A percentile compares a stretch with the other conserved stretches of the same genome.
phyloP scores from a whole-genome alignment of 2,888 invertebrate genomes.

The Stenotaenia linearis region DNA sequence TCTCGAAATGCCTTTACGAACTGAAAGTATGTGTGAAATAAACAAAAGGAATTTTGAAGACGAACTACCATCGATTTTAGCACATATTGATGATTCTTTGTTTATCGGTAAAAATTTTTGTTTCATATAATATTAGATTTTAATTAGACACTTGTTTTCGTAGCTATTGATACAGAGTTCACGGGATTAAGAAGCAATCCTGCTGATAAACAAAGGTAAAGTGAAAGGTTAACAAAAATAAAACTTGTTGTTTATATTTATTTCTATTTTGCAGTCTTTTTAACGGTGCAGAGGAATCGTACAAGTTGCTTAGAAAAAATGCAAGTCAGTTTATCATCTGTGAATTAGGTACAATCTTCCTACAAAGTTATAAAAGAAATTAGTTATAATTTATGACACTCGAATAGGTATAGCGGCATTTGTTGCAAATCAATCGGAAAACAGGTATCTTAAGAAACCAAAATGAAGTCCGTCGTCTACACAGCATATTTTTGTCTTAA shows the following conservation, averaged over 20 bases:
- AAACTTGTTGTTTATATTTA: too few species aligned
- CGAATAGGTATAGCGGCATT: constrained; percentile 61
- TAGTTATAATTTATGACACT: constrained; percentile 32
- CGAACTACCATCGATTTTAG: constrained; percentile 54
- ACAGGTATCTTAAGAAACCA: too few species aligned
- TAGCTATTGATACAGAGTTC: constrained; percentile 69
- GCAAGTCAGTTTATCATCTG: constrained; percentile 54
- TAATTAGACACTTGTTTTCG: constrained; percentile 38
- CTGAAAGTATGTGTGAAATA: constrained; percentile 56
- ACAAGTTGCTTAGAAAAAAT: constrained; percentile 52
- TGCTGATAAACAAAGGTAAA: neutral
- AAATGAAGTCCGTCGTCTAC: too few species aligned
- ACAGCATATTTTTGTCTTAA: too few species aligned
- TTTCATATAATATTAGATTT: constrained; percentile 36
- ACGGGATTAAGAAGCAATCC: constrained; percentile 52
- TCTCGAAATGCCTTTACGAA: too few species aligned
- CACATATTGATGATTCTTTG: constrained; percentile 55
- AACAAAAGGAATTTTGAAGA: constrained; percentile 58
- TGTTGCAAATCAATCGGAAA: constrained; percentile 55
- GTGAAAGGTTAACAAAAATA: too few species aligned
- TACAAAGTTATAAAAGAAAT: too few species aligned
- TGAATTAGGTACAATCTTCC: constrained; percentile 54
- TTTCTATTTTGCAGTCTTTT: constrained; percentile 54
- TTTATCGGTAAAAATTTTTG: constrained; percentile 48
- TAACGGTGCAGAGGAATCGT: constrained; percentile 55